phyloP scores from a whole-genome alignment of 2,797 vertebrate genomes.

The Neosilurus hyrtlii region DNA sequence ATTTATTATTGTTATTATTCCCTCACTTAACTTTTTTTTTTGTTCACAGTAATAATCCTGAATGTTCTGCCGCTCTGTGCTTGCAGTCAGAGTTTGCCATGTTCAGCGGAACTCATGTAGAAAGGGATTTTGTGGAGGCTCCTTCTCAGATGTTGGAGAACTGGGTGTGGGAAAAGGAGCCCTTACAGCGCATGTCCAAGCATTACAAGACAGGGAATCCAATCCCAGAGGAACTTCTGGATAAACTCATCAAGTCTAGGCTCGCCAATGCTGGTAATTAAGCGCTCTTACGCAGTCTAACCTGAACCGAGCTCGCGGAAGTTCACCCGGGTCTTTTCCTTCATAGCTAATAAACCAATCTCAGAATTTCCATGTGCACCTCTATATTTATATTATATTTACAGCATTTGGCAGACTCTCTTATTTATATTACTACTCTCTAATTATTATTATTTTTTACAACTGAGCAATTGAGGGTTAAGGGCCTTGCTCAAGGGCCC shows the following conservation, averaged over 20 bases:
- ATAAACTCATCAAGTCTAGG: conserved; percentile 90
- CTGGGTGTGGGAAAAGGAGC: conserved; percentile 97
- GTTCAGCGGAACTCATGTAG: conserved; percentile 96
- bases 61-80: not conserved
- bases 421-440: too few species aligned
- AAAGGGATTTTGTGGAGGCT: conserved; percentile 94
- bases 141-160: conserved; percentile 98
- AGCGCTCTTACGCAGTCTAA: not conserved
- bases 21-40: not conserved
- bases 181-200: conserved; percentile 87
- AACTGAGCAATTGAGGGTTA: too few species aligned
- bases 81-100: conserved; percentile 89
- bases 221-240: conserved; percentile 84
- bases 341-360: too few species aligned
- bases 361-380: too few species aligned
- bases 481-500: too few species aligned
- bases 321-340: too few species aligned
- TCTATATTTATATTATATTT: too few species aligned
- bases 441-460: too few species aligned
- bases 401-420: too few species aligned
- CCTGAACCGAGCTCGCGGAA: not conserved
- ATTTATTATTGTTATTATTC: not conserved
- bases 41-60: not conserved
- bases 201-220: conserved; percentile 81
- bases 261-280: conserved; percentile 89